Conservation (phyloP, 2,888 invertebrate species). For the Drosophila neotestacea region DNA sequence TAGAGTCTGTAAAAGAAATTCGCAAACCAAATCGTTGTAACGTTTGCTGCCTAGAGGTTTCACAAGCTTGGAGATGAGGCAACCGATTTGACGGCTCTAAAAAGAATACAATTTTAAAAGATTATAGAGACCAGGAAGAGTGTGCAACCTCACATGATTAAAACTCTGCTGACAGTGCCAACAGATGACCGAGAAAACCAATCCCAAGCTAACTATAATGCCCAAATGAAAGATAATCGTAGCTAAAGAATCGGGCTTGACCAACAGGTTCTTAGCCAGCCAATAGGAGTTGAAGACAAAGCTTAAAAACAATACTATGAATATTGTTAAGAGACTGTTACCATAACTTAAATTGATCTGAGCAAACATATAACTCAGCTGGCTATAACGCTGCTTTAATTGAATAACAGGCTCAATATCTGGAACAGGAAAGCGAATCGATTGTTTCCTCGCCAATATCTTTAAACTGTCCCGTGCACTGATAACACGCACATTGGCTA, state of each 20-base stretch:
- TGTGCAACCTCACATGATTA: constrained; percentile 65
- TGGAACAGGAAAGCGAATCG: constrained; percentile 4
- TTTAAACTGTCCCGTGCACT: constrained; percentile 23
- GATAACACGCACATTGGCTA: constrained; percentile 34
- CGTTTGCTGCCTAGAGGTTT: constrained; percentile 81
- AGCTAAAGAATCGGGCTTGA: background rate
- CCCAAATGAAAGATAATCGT: constrained; percentile 45
- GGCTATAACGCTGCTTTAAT: constrained; percentile 75
- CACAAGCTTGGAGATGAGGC: constrained; percentile 82
- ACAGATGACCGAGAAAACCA: constrained; percentile 67
- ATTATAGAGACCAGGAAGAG: background rate
- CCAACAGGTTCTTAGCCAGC: constrained; percentile 57
- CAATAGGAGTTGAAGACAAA: constrained; percentile 81
- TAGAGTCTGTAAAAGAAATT: constrained; percentile 83
- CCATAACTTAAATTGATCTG: constrained; percentile 76
- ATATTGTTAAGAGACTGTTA: constrained; percentile 77
- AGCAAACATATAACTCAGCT: constrained; percentile 63
- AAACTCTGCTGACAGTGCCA: constrained; percentile 80
- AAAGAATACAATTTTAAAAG: constrained; percentile 19
- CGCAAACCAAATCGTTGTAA: constrained; percentile 83
- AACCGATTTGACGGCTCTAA: constrained; percentile 83
- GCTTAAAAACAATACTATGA: constrained; percentile 76
- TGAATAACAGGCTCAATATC: constrained; percentile 39
- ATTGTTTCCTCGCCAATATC: constrained; percentile 30
- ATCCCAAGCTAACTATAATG: constrained; percentile 50